Conservation (phyloP, 2,888 invertebrate genomes). For the Pherbina coryleti region DNA sequence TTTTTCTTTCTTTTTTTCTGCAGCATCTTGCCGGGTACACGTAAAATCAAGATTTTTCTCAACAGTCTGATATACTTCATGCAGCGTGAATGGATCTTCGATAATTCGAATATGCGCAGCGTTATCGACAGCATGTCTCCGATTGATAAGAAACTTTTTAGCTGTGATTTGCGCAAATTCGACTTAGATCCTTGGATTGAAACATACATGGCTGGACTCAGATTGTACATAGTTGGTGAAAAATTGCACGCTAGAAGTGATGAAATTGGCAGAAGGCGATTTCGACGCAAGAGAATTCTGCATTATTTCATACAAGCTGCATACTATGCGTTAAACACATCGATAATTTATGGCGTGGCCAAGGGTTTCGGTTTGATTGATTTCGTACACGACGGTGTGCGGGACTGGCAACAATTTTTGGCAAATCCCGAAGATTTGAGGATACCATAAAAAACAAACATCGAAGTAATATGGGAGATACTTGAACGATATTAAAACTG, state of each 20-base stretch:
- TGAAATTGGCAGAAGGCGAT: not conserved
- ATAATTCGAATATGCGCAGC: conserved; percentile 49
- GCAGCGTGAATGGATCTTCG: conserved; percentile 46
- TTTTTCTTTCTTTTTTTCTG: not conserved
- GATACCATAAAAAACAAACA: too few species aligned
- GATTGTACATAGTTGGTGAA: not conserved
- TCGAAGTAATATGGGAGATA: too few species aligned
- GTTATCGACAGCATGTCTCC: conserved; percentile 48
- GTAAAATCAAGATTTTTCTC: conserved; percentile 50
- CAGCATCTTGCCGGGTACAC: conserved; percentile 50
- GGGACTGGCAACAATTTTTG: not conserved
- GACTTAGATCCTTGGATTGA: not conserved
- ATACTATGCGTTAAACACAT: not conserved
- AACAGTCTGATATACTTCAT: conserved; percentile 49
- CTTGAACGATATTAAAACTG: too few species aligned
- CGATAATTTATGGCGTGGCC: not conserved
- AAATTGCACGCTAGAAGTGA: not conserved
- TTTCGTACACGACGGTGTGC: not conserved
- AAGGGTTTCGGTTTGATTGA: conserved; percentile 1
- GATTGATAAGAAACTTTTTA: conserved; percentile 51
- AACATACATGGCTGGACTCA: not conserved
- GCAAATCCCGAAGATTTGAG: too few species aligned
- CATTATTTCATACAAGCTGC: not conserved
- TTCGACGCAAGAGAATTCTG: not conserved
- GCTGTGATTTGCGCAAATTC: conserved; percentile 44